Evolutionary conservation across 2,888 invertebrate genomes (phyloP).

Genomic region (Slavum lentiscoides): DNA sequence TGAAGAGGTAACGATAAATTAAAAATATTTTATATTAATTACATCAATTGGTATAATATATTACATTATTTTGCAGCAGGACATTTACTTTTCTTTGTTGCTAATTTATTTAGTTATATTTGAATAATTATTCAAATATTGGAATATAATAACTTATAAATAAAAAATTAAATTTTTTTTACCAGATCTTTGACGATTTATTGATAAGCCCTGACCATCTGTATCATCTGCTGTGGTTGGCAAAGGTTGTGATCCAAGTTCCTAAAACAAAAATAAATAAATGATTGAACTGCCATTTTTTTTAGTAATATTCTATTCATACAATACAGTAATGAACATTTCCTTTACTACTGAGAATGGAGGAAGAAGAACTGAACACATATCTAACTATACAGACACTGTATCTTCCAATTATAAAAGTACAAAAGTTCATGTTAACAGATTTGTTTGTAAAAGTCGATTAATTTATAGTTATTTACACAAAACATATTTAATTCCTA

Average conservation of each 20-base stretch:
- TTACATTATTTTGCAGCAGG: not conserved
- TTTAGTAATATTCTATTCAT: too few species aligned
- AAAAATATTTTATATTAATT: not conserved
- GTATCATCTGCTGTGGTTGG: conserved; percentile 66
- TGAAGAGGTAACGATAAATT: not conserved
- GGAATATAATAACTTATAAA: not conserved
- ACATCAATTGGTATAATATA: not conserved
- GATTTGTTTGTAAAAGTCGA: too few species aligned
- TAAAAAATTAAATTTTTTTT: conserved; percentile 58
- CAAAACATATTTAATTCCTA: too few species aligned
- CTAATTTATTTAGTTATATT: not conserved
- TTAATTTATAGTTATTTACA: too few species aligned
- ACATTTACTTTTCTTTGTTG: not conserved
- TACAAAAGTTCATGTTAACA: too few species aligned
- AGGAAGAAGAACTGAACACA: too few species aligned
- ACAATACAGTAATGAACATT: too few species aligned
- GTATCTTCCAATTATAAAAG: too few species aligned
- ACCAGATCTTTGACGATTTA: conserved; percentile 68
- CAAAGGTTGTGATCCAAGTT: conserved; percentile 68
- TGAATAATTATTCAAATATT: not conserved
- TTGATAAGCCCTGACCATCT: conserved; percentile 56
- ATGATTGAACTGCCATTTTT: conserved; percentile 33
- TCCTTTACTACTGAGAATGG: too few species aligned
- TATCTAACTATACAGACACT: too few species aligned
- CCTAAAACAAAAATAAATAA: conserved; percentile 60